Base-by-base conservation (phyloP, 1,140 invertebrate species). In the Tetragonula clypearis region DNA sequence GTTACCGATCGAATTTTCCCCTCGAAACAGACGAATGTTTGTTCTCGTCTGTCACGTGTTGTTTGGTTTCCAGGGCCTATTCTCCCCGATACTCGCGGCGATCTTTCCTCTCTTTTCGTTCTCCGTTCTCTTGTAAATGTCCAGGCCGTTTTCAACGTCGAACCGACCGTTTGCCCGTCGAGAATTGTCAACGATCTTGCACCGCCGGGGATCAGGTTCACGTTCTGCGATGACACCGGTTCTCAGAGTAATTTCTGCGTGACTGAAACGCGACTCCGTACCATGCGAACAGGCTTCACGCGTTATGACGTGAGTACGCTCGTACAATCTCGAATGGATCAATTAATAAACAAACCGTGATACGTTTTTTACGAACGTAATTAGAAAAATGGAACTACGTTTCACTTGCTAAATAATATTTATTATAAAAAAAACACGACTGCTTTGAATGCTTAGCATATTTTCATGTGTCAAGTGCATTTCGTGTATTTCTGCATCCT, bases 251-350 rank as follows among this genome's bases (percentile, higher is more conserved):
- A 75, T 35, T 75, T 26, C 77, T 76, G 83, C 68, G 15, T 79
- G 83, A 84, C n/a, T 17, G 8, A 6, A 82, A 82, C 58, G 87
- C 78, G 72, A 83, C n/a, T 79, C 89, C 6, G 77, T 91, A 94
- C 91, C 90, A 93, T 93, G 93, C 93, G 84, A 93, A 93, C 87
- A 91, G 75, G 83, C 73, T 89, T 85, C 30, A 76, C 82, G 77
- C 86, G 90, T 88, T 90, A 92, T 91, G 90, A 92, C 79, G 92
- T 93, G 82, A 94, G 90, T 91, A 62, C 56, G 17, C 53, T 53
- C 68, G n/a, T 56, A 62, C 41, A 26, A 15, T 71, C 30, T 12
- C 26, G 49, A 35, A 41, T 11, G 11, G 11, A 41, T 6, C 5
- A 12, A 2, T 66, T 17, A 19, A 62, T n/a, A n/a, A 14, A 62